Evolutionary conservation across 2,797 vertebrate species (phyloP), one percentile per base, ranked within the genome.

Genomic region (Clarias laeviceps): DNA sequence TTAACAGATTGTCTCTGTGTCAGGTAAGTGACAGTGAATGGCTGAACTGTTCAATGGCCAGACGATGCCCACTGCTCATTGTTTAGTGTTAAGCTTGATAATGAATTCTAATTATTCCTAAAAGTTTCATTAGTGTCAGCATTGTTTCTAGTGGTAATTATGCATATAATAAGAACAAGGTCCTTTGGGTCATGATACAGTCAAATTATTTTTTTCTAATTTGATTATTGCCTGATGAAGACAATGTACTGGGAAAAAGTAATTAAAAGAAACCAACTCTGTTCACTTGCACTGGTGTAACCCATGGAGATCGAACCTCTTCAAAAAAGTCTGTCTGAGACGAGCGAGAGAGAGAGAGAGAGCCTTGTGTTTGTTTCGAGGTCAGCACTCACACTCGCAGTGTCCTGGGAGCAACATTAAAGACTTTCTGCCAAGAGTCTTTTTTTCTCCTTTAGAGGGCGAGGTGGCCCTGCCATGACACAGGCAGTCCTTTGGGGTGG

Each of bases 351-450:
- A 40, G 45, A 50, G 56, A 87, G 83, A 37, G 66, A 88, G 64
- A 69, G 84, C 59, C 79, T 72, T 73, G 70, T 87, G 85, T 83
- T 89, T 88, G 85, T 87, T 85, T 86, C 76, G 77, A 88, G 89
- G 89, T 90, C 89, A 88, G 84, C 86, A 89, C 86, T 88, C 85
- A 88, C 88, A 82, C 83, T 88, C 86, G 79, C 83, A 83, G 83
- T 79, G 84, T 84, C 78, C 86, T 84, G 86, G 86, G 86, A 89
- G 84, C 86, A 80, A 86, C 88, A 88, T 86, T 86, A 89, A 85
- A 90, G 86, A 90, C 83, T 86, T 87, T 87, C 81, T 89, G 88
- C 88, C 88, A 90, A 88, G 76, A 88, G 83, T 87, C 86, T 89
- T 88, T 86, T 86, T 76, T 82, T 34, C 50, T 80, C 59, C 83